Percentiles rank a stretch among this genome's conserved stretches.
Evolutionary conservation across 2,888 invertebrate genomes (phyloP).

Genomic region (Linnaemya tessellans): DNA sequence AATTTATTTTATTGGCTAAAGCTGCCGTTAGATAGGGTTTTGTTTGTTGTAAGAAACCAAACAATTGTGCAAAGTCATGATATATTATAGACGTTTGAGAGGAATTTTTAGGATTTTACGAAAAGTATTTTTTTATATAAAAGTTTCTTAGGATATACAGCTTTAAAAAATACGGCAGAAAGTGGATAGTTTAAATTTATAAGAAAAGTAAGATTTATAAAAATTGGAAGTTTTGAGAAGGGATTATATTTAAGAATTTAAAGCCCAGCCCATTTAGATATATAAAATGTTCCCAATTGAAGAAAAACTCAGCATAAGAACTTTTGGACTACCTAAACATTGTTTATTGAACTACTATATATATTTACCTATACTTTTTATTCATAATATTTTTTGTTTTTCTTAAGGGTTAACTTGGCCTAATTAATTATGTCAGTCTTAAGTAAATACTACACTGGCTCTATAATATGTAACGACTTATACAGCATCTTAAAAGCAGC

Average conservation of each 20-base stretch:
- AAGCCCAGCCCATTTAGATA: too few relatives aligned
- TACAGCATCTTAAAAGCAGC: constrained; percentile 14
- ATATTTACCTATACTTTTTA: too few relatives aligned
- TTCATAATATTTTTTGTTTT: neutral
- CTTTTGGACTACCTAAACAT: too few relatives aligned
- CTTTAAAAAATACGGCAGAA: neutral
- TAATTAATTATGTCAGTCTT: constrained; percentile 26
- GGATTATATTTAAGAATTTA: too few relatives aligned
- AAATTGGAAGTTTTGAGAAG: too few relatives aligned
- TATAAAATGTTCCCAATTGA: too few relatives aligned
- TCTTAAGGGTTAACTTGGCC: neutral
- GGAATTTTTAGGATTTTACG: constrained; percentile 10
- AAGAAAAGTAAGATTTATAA: too few relatives aligned
- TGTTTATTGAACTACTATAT: too few relatives aligned
- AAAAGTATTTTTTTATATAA: neutral
- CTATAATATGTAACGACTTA: constrained; percentile 2
- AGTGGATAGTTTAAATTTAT: too few relatives aligned
- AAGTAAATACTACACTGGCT: neutral
- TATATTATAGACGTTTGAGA: constrained; percentile 34
- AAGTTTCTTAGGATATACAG: too few relatives aligned
- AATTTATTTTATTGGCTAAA: constrained; percentile 73
- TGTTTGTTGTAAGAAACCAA: constrained; percentile 32
- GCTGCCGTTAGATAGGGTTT: constrained; percentile 67
- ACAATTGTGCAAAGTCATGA: constrained; percentile 44
- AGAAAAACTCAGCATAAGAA: neutral